Conservation (phyloP, 1,140 invertebrate genomes). For the Halesus radiatus region DNA sequence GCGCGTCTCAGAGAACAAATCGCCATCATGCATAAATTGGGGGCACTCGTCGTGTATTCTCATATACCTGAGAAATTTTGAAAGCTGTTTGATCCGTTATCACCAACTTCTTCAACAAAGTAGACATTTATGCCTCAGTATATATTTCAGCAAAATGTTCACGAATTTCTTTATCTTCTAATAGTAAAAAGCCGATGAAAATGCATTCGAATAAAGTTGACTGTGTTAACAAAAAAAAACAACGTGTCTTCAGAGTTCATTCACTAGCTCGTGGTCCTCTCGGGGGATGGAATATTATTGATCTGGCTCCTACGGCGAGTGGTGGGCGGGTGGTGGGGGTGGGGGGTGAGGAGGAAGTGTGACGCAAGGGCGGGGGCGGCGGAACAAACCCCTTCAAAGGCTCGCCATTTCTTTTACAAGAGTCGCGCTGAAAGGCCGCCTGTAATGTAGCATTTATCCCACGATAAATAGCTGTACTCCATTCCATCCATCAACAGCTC, state of each 20-base stretch:
- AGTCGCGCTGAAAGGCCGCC: neutral
- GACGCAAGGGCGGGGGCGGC: slow-evolving; percentile 22
- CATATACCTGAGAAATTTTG: too few relatives aligned
- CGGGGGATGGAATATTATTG: slow-evolving; percentile 54
- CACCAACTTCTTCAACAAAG: too few relatives aligned
- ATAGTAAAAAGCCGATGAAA: too few relatives aligned
- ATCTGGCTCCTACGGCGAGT: slow-evolving; percentile 34
- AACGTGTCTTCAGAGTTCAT: slow-evolving; percentile 13
- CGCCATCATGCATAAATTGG: too few relatives aligned
- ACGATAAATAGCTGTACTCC: slow-evolving; percentile 9
- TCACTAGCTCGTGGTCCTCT: slow-evolving; percentile 22
- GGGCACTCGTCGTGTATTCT: too few relatives aligned
- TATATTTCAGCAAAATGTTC: too few relatives aligned
- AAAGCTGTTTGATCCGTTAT: too few relatives aligned
- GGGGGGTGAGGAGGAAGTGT: neutral
- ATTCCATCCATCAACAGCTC: neutral
- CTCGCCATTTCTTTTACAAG: slow-evolving; percentile 27
- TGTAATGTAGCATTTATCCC: slow-evolving; percentile 14
- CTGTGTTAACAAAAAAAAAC: neutral
- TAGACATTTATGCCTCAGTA: too few relatives aligned
- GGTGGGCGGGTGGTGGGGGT: neutral
- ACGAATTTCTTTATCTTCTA: too few relatives aligned
- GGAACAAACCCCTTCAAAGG: slow-evolving; percentile 19
- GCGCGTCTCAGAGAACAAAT: too few relatives aligned
- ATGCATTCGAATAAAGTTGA: too few relatives aligned